Evolutionary conservation across 2,888 invertebrate genomes (phyloP), one percentile per base, ranked within the genome.

Genomic region (Melangyna quadrimaculata): DNA sequence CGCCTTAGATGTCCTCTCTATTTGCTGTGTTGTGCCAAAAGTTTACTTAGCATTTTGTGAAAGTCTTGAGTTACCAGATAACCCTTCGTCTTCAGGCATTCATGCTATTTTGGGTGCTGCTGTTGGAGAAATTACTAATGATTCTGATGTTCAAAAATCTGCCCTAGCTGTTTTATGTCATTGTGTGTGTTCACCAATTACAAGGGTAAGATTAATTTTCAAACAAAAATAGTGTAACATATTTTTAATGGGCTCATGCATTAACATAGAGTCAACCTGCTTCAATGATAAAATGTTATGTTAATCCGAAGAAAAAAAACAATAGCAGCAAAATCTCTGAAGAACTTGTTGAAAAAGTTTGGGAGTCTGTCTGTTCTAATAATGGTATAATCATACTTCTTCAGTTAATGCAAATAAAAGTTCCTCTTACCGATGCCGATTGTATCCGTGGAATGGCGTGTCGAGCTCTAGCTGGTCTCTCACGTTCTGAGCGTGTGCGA

Each of bases 341-440:
- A 90, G 98, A 98, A 87, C 94, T 98, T 3, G 95, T 98, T 86
- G 96, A 96, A 90, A 97, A 96, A 90, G 95, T 99, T 59, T 99
- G 99, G 99, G 97, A 98, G 91, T 96, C 97, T 88, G 96, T 98
- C 0, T 93, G 99, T 83, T 95, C 96, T 0, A 98, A 98, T 91
- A 99, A 99, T 91, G 99, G 99, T 2, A 98, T 99, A 74, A 98
- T 99, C 96, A 97, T 97, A 61, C 93, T 99, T 51, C 93, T 98
- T 14, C 96, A 97, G 71, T 93, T 98, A 83, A 96, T 99, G 95
- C 96, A 96, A 93, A 95, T 96, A 14, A 98, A 98, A 93, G 96
- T 96, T 0, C 99, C 99, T 0, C 97, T 99, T 74, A 98, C 98
- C 1, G 99, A 99, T 93, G 99, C 99, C 17, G 99, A 99, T 92